Evolutionary conservation across 2,888 invertebrate genomes (phyloP), one percentile per base, ranked within the genome.

Genomic region (Parasteatoda lunata): DNA sequence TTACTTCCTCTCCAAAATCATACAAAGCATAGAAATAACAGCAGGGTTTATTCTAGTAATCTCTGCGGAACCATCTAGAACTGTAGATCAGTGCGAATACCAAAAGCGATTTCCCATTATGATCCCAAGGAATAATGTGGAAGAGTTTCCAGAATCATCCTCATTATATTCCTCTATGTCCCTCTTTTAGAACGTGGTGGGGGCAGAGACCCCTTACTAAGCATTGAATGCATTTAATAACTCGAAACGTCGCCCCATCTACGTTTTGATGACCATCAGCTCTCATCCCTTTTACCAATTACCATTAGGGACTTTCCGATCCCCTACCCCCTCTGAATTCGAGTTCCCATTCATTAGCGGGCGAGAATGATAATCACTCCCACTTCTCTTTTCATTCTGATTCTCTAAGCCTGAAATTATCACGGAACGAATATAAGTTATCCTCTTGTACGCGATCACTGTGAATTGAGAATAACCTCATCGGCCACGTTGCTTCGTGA

Each of bases 281-380:
- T 45, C 52, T 69, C 48, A 68, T 48, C 15, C 15, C 47, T 52
- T 69, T 54, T 59, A 59, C n/a, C 59, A 9, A 59, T 59, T 59
- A 59, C 59, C 59, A 59, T 59, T 59, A 59, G 59, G 59, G 59
- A n/a, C 9, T 13, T n/a, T 59, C 59, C 7, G 11, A 7, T 8
- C 59, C 59, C 59, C 59, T 9, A 54, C n/a, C 9, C 9, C 59
- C 59, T n/a, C 59, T n/a, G 11, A 59, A 59, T 13, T 30, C 30
- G 30, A 30, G 30, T 30, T 30, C 68, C n/a, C 71, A 65, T 59
- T 71, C 79, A 71, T 72, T 79, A 72, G 49, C 15, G 64, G 48
- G 64, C 15, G 79, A 71, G 59, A 79, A 79, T 79, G 79, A 65
- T 51, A 64, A 78, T 78, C 73, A 49, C 48, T n/a, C 30, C 51